Evolutionary conservation across 2,113 vertebrate genomes (phyloP), one percentile per base, ranked within the genome.

Genomic region (Tringa solitaria): DNA sequence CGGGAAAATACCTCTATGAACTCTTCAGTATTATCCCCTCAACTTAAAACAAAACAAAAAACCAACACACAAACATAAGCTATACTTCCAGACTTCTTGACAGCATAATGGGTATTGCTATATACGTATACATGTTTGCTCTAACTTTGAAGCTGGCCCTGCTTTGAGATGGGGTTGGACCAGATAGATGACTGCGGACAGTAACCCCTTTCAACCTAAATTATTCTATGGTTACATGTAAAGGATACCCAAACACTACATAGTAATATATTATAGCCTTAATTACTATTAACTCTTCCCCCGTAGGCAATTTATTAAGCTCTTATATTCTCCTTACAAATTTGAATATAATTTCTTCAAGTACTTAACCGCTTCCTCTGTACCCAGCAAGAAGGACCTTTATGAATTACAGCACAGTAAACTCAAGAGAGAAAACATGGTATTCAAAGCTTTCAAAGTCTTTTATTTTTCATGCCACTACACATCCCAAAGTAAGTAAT

Each of bases 71-170:
- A 91, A 45, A 67, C 19, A 30, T 14, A 84, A 79, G 13, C 27
- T 77, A 0, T 6, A 70, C 84, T 89, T 70, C 51, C 41, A 68
- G 43, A 75, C 64, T 54, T 81, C 57, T 77, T 72, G 22, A 81
- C 39, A 90, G 72, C 8, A 28, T 21, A 84, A 20, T 11, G 10
- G 21, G 3, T 60, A 5, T 37, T 33, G 59, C 41, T 57, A 37
- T 12, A 12, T 18, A 60, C 2, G 6, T 6, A 33, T 6, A 56
- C 0, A 0, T 4, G 9, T 43, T 78, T 89, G 30, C 57, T 81
- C n/a, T 37, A 10, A 72, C 33, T 78, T 51, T 60, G 61, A 93
- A 68, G 70, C 21, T 75, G 37, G 39, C 26, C 39, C n/a, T 70
- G 53, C 27, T 48, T 35, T 75, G 35, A 72, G 57, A 43, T n/a